Evolutionary conservation across 2,888 invertebrate genomes (phyloP).

Genomic region (Carpatolechia fugitivella): DNA sequence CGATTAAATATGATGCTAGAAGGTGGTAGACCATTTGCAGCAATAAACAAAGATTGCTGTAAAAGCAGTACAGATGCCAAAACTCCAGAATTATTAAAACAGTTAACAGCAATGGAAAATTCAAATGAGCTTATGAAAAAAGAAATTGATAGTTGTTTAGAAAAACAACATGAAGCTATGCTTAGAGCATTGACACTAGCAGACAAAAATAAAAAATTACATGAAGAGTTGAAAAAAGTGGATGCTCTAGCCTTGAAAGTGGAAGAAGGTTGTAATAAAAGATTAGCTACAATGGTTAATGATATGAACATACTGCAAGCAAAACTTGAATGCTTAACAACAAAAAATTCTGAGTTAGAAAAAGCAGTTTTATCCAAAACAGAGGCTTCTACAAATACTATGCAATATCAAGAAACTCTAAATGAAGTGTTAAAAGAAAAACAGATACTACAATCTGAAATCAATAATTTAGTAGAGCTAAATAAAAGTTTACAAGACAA

Average conservation of each 20-base stretch:
- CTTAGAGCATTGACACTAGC: constrained; percentile 84
- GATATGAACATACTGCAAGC: constrained; percentile 80
- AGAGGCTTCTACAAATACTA: constrained; percentile 36
- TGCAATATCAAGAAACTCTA: constrained; percentile 43
- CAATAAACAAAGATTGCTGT: constrained; percentile 83
- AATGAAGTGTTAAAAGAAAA: constrained; percentile 54
- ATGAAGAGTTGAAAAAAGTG: constrained; percentile 85
- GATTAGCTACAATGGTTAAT: constrained; percentile 80
- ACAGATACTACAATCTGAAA: constrained; percentile 63
- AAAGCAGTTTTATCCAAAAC: constrained; percentile 70
- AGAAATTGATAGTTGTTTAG: constrained; percentile 76
- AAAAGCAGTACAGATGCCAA: constrained; percentile 78
- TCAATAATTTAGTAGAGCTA: constrained; percentile 69
- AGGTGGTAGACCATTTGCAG: constrained; percentile 83
- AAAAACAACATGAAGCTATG: constrained; percentile 90
- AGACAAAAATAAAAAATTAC: constrained; percentile 84
- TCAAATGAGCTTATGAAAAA: constrained; percentile 73
- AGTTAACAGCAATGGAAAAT: constrained; percentile 80
- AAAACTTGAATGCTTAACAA: constrained; percentile 68
- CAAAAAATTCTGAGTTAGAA: constrained; percentile 75
- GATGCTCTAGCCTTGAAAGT: constrained; percentile 86
- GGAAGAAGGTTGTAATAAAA: constrained; percentile 87
- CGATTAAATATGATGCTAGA: constrained; percentile 84
- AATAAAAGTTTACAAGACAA: constrained; percentile 73
- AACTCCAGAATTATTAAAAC: constrained; percentile 77